Evolutionary conservation across 2,113 vertebrate species (phyloP).

Genomic region (Rhinolophus ferrumequinum): DNA sequence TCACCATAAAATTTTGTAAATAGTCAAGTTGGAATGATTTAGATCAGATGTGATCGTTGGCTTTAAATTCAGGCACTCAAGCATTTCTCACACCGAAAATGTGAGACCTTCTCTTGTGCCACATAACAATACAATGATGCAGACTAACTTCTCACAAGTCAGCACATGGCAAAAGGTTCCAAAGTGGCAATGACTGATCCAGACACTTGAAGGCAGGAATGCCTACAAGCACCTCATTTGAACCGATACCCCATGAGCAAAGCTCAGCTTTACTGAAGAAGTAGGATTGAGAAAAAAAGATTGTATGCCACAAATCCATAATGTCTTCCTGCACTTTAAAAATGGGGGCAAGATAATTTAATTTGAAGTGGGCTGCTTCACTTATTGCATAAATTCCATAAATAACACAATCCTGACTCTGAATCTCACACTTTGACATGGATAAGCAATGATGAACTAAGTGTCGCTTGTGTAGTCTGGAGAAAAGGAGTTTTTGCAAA

Average conservation of each 20-base stretch:
- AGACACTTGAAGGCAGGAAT: not conserved
- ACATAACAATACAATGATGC: not conserved
- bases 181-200: not conserved
- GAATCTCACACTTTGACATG: not conserved
- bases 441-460: not conserved
- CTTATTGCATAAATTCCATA: not conserved
- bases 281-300: not conserved
- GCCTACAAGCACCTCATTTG: not conserved
- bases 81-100: not conserved
- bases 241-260: not conserved
- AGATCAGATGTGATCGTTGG: not conserved
- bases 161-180: not conserved
- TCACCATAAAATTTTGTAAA: not conserved
- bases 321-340: not conserved
- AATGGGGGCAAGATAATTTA: not conserved
- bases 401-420: not conserved
- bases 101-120: not conserved
- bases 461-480: accelerated
- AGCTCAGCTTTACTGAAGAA: not conserved
- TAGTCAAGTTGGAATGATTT: not conserved
- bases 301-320: accelerated
- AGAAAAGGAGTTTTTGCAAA: not conserved
- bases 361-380: not conserved
- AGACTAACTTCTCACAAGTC: not conserved
- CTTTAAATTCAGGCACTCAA: not conserved